Conservation (phyloP, 2,888 invertebrate species). For the Endotricha flammealis region DNA sequence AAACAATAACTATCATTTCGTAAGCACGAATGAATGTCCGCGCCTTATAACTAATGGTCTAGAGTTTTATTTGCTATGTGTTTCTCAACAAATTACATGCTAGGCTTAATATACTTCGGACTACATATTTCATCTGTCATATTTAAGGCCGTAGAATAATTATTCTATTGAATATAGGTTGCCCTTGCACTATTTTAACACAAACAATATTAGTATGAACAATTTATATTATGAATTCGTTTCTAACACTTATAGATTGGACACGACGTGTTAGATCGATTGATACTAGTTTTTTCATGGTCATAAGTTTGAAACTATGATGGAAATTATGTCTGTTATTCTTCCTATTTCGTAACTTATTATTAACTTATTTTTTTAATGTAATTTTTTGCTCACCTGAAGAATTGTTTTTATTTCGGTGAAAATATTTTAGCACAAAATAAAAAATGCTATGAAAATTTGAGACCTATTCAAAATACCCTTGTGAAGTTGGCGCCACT, state of each 20-base stretch:
- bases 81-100: slow-evolving; percentile 23
- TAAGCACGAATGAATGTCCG: not conserved
- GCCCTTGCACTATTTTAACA: slow-evolving; percentile 49
- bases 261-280: slow-evolving; percentile 32
- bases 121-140: slow-evolving; percentile 27
- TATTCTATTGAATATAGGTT: slow-evolving; percentile 9
- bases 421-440: too few relatives aligned
- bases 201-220: slow-evolving; percentile 32
- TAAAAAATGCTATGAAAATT: too few relatives aligned
- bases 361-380: too few relatives aligned
- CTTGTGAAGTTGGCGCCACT: too few relatives aligned
- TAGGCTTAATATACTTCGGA: slow-evolving; percentile 6
- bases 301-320: not conserved
- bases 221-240: slow-evolving; percentile 45
- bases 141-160: slow-evolving; percentile 20
- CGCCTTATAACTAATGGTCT: not conserved
- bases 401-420: too few relatives aligned
- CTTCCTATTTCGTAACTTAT: too few relatives aligned
- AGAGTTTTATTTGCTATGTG: slow-evolving; percentile 12
- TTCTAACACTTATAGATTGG: slow-evolving; percentile 40
- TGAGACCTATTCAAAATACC: too few relatives aligned
- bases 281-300: slow-evolving; percentile 10
- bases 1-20: too few relatives aligned
- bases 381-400: too few relatives aligned
- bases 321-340: too few relatives aligned